Conservation (phyloP, 2,888 invertebrate species). For the Mystacides longicornis region DNA sequence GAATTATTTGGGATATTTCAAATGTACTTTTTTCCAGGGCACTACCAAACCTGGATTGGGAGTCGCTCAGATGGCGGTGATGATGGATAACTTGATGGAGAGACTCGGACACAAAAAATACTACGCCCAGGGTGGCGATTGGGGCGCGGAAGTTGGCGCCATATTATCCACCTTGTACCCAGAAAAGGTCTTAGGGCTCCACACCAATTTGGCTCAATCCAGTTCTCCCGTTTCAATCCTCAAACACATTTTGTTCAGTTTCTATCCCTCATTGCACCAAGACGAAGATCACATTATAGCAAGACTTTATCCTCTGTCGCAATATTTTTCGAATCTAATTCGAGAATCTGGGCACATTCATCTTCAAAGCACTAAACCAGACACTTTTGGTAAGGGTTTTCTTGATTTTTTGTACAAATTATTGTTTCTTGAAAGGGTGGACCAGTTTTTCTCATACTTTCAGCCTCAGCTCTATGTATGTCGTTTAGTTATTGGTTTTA, state of each 20-base stretch:
- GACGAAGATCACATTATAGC: slow-evolving; percentile 41
- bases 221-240: slow-evolving; percentile 30
- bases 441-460: too few species aligned
- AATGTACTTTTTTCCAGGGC: slow-evolving; percentile 18
- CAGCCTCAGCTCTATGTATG: too few species aligned
- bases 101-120: slow-evolving; percentile 50
- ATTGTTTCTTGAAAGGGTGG: too few species aligned
- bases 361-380: slow-evolving; percentile 74
- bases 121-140: slow-evolving; percentile 64
- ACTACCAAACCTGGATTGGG: slow-evolving; percentile 43
- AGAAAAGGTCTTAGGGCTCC: slow-evolving; percentile 35
- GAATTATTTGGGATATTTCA: slow-evolving; percentile 21
- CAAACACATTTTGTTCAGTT: slow-evolving; percentile 39
- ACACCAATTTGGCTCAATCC: slow-evolving; percentile 45
- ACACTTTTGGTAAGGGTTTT: slow-evolving; percentile 42
- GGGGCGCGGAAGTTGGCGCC: slow-evolving; percentile 57
- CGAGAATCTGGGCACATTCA: slow-evolving; percentile 59
- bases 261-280: slow-evolving; percentile 44
- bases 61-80: slow-evolving; percentile 39
- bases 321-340: slow-evolving; percentile 30
- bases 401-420: too few species aligned
- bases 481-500: too few species aligned
- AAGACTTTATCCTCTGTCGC: slow-evolving; percentile 46
- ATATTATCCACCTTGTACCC: slow-evolving; percentile 57
- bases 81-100: slow-evolving; percentile 53